These are phyloP conservation scores for Toxotes chatareus DNA, from an alignment of 2,113 vertebrate species.

Conservation along the genomic window DNA sequence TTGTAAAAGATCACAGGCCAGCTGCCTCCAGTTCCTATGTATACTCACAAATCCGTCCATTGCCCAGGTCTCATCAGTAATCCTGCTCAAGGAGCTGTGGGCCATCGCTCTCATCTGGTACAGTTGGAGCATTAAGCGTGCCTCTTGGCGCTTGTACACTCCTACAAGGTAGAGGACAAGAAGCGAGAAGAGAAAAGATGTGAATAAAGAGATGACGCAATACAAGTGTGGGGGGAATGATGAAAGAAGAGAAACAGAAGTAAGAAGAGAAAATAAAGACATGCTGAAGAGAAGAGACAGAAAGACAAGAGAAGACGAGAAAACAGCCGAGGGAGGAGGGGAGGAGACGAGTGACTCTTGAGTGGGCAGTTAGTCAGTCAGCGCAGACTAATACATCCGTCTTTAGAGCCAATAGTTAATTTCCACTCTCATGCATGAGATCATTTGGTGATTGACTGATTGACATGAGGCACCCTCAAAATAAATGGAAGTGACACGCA, in stretches of 20 bases:
- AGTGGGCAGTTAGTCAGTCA: slow-evolving; percentile 62
- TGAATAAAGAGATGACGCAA: slow-evolving; percentile 43
- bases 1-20: slow-evolving; percentile 22
- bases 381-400: slow-evolving; percentile 58
- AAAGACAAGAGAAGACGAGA: background rate
- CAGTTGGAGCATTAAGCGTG: slow-evolving; percentile 92
- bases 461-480: slow-evolving; percentile 67
- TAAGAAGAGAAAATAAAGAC: background rate
- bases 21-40: slow-evolving; percentile 50
- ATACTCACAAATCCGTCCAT: slow-evolving; percentile 99
- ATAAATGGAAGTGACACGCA: slow-evolving; percentile 76
- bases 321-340: slow-evolving; percentile 18
- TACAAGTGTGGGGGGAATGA: background rate
- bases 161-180: slow-evolving; percentile 81
- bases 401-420: slow-evolving; percentile 75
- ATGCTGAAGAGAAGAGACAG: background rate
- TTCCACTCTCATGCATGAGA: slow-evolving; percentile 76
- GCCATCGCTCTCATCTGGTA: slow-evolving; percentile 90
- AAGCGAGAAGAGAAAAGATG: slow-evolving; percentile 38
- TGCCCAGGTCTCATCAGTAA: slow-evolving; percentile 94
- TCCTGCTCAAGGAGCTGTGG: slow-evolving; percentile 89
- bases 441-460: slow-evolving; percentile 75
- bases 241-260: background rate
- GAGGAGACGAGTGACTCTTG: slow-evolving; percentile 44
- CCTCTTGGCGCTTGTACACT: slow-evolving; percentile 96